Evolutionary conservation across 2,797 vertebrate species (phyloP), one percentile per base, ranked within the genome.

Genomic region (Paguma larvata): DNA sequence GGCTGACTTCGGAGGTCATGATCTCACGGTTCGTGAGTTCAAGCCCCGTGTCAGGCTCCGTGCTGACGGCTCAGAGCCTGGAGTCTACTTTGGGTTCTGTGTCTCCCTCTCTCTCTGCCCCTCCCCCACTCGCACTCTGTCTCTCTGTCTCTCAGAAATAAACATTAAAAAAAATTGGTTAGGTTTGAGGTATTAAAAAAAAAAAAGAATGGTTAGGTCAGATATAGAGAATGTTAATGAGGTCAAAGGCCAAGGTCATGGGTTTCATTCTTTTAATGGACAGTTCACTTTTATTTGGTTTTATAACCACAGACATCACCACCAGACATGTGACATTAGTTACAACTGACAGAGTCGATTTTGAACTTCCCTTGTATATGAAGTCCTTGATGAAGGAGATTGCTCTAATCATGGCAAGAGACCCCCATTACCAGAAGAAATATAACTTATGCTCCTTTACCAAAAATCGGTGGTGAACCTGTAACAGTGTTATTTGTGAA

Each of bases 211-310:
- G 27, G 48, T 83, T 89, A 75, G 32, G 16, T 93, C 48, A 91
- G 59, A 82, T 90, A 62, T 48, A 79, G 38, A 95, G 85, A 80
- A 80, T 78, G 18, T 94, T 96, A 80, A 84, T 85, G 6, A 92
- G 6, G 41, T 84, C 51, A 92, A 96, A 90, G 48, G 10, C 38
- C 67, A 92, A 44, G 48, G 10, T 96, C 25, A 38, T 90, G 27
- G 46, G 5, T 82, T 94, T 90, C 78, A 73, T 85, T 94, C 32
- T 89, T 92, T 95, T 72, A 59, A 51, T 91, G 44, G 19, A 41
- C 6, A 86, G 44, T 44, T 51, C 73, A 79, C 62, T 27, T 73
- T 84, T 65, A 38, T 56, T 19, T 94, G 41, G 53, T 85, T 95
- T 73, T 6, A 34, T 89, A 85, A 72, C 63, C 32, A 70, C n/a